Conservation (phyloP, 2,113 vertebrate genomes). For the Oceanodroma tethys region DNA sequence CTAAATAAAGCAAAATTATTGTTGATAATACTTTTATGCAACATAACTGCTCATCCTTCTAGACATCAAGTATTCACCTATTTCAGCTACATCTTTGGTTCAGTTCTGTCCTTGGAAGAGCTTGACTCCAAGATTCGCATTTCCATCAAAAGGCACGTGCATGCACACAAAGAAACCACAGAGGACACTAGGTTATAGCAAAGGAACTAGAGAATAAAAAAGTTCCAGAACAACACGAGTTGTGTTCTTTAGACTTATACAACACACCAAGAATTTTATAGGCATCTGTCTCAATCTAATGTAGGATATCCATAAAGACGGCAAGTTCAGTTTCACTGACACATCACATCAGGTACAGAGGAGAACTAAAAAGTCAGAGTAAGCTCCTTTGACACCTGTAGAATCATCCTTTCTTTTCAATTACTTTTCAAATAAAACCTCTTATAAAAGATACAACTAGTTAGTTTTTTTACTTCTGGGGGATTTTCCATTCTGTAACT, state of each 20-base stretch:
- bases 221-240: not conserved
- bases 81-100: not conserved
- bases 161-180: not conserved
- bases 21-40: not conserved
- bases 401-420: not conserved
- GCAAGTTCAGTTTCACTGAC: not conserved
- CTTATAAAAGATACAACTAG: not conserved
- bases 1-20: fast-evolving
- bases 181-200: too few relatives aligned
- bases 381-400: not conserved
- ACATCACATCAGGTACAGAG: not conserved
- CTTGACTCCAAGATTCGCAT: too few relatives aligned
- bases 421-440: not conserved
- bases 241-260: not conserved
- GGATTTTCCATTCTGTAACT: not conserved
- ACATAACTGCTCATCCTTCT: not conserved
- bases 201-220: not conserved
- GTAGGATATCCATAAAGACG: not conserved
- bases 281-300: not conserved
- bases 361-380: not conserved
- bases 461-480: not conserved
- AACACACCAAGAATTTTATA: not conserved
- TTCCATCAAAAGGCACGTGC: not conserved
- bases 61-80: not conserved
- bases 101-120: not conserved